A percentile compares a stretch with the other conserved stretches of the same genome.
These are phyloP conservation scores for Tetragnatha versicolor DNA, from an alignment of 1,140 invertebrate genomes.

Conservation along the genomic window DNA sequence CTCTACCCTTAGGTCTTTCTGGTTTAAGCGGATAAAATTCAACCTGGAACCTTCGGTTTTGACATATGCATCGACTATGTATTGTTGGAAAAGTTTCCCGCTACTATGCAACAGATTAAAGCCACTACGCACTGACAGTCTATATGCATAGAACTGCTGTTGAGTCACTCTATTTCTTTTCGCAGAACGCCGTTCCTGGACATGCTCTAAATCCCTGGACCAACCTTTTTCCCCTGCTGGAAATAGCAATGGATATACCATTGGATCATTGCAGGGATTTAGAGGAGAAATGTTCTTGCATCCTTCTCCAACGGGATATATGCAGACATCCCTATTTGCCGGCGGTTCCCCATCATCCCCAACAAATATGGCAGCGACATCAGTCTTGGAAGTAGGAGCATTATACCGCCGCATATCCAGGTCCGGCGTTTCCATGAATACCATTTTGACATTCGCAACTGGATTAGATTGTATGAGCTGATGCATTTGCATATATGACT, in stretches of 20 bases:
- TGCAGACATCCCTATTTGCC: neutral
- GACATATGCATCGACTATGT: conserved; percentile 50
- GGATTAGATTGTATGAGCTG: neutral
- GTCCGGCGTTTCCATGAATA: neutral
- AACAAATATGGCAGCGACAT: neutral
- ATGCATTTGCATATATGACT: neutral
- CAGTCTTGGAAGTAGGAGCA: neutral
- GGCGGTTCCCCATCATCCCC: conserved; percentile 17
- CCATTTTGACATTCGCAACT: neutral
- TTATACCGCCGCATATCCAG: neutral
- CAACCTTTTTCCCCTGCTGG: conserved; percentile 55
- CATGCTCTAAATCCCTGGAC: conserved; percentile 7
- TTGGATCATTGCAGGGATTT: conserved; percentile 22
- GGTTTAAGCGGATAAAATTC: conserved; percentile 36
- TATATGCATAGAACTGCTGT: neutral
- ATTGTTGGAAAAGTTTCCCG: conserved; percentile 58
- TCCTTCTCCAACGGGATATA: neutral
- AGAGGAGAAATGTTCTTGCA: neutral
- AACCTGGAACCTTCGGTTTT: conserved; percentile 39
- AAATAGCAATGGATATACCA: conserved; percentile 57
- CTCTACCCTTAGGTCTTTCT: conserved; percentile 51
- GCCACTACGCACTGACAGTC: neutral
- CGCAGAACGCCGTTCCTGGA: neutral
- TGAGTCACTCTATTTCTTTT: conserved; percentile 21
- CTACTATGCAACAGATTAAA: conserved; percentile 58